phyloP scores from a whole-genome alignment of 2,113 vertebrate genomes.

The Haplotaxodon microlepis region DNA sequence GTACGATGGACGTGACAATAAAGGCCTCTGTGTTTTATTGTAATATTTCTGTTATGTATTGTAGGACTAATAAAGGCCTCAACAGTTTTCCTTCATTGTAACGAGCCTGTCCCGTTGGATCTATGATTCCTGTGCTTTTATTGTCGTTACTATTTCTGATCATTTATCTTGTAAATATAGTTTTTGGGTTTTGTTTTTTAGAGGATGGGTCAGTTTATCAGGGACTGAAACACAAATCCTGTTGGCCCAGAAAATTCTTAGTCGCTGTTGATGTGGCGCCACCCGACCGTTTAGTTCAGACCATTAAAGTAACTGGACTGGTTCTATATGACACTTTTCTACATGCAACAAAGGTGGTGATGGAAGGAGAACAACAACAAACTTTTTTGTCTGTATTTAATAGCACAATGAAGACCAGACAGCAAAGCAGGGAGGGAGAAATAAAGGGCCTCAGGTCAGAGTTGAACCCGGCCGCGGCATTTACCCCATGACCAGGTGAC shows the following conservation, averaged over 20 bases:
- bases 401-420: not conserved
- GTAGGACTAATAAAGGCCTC: conserved; percentile 62
- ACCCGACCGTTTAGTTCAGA: not conserved
- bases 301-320: not conserved
- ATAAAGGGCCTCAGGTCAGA: not conserved
- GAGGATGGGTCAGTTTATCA: not conserved
- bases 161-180: not conserved
- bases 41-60: conserved; percentile 56
- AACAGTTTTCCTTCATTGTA: not conserved
- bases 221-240: fast-evolving
- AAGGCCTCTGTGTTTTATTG: not conserved
- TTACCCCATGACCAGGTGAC: not conserved
- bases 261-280: fast-evolving
- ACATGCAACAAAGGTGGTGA: not conserved
- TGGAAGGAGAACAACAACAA: not conserved
- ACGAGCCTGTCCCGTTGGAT: not conserved
- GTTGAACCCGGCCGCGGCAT: fast-evolving
- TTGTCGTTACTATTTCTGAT: not conserved
- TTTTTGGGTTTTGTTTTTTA: not conserved
- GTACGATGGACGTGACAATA: not conserved
- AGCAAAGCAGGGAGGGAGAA: not conserved
- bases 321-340: not conserved
- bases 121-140: not conserved
- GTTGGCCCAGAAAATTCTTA: not conserved
- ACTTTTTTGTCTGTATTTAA: not conserved